A percentile compares a stretch with the other conserved stretches of the same genome.
phyloP scores from a whole-genome alignment of 2,797 vertebrate species.

The Oophaga sylvatica region DNA sequence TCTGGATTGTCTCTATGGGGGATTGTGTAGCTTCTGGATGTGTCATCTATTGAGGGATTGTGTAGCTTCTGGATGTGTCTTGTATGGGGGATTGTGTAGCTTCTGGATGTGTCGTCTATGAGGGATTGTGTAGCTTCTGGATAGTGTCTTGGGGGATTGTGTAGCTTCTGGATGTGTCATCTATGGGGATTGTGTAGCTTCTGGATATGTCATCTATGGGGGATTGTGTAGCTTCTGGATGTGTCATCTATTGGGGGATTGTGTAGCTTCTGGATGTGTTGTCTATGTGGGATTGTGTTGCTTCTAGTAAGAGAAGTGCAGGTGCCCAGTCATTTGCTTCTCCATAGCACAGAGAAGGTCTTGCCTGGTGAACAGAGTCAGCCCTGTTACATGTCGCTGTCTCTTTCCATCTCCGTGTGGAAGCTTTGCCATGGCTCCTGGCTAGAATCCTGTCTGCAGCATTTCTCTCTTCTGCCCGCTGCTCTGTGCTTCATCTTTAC shows the following conservation, averaged over 20 bases:
- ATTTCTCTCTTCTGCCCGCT: conserved; percentile 27
- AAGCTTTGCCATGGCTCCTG: conserved; percentile 47
- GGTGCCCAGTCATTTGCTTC: conserved; percentile 25
- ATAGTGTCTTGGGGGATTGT: no score
- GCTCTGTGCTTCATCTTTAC: neutral
- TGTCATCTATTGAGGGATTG: no score
- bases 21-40: no score
- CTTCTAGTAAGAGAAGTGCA: conserved; percentile 28
- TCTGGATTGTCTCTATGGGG: no score
- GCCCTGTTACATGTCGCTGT: conserved; percentile 52
- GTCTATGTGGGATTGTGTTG: neutral
- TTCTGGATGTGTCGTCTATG: no score
- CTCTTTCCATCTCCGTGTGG: conserved; percentile 46
- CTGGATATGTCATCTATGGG: no score
- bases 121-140: conserved; percentile 10
- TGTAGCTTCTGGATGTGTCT: no score
- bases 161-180: no score
- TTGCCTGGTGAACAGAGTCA: conserved; percentile 45
- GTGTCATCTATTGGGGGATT: neutral
- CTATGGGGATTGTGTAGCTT: no score
- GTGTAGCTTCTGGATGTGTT: neutral
- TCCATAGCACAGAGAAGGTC: conserved; percentile 1
- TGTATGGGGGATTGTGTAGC: no score
- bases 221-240: neutral
- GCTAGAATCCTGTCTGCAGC: conserved; percentile 46